A percentile compares a stretch with the other conserved stretches of the same genome.
Conservation (phyloP, 2,888 invertebrate genomes). For the Panorpa germanica region DNA sequence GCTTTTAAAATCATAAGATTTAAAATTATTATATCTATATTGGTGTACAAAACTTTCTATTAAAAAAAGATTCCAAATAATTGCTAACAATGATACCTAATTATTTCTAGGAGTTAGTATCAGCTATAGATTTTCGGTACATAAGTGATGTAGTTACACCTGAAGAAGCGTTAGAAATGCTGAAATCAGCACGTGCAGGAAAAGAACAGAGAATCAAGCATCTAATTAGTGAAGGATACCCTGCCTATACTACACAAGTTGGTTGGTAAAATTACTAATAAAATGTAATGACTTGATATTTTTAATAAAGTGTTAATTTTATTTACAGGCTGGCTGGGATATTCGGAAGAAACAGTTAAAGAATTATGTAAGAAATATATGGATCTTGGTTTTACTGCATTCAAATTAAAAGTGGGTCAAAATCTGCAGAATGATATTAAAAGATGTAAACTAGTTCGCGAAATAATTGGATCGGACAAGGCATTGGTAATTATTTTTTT, state of each 20-base stretch:
- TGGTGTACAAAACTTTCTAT: too few species aligned
- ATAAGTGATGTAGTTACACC: constrained; percentile 69
- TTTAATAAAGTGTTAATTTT: constrained; percentile 7
- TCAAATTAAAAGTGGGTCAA: constrained; percentile 82
- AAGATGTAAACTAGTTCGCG: constrained; percentile 51
- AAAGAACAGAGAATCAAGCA: constrained; percentile 42
- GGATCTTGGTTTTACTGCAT: constrained; percentile 55
- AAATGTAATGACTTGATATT: constrained; percentile 2
- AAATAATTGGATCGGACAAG: constrained; percentile 56
- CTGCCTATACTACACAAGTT: constrained; percentile 72
- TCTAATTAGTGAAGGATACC: constrained; percentile 51
- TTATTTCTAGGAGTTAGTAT: constrained; percentile 44
- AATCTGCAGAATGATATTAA: constrained; percentile 57
- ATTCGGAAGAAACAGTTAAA: constrained; percentile 54
- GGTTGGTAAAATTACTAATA: constrained; percentile 25
- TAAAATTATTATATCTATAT: too few species aligned
- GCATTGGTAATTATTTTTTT: constrained; percentile 34
- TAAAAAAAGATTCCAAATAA: too few species aligned
- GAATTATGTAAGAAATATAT: constrained; percentile 52
- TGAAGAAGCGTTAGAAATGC: constrained; percentile 56
- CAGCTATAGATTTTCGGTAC: constrained; percentile 69
- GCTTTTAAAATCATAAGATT: too few species aligned
- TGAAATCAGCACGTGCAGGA: constrained; percentile 34
- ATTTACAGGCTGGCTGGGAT: constrained; percentile 65
- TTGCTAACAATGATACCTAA: too few species aligned